phyloP scores from a whole-genome alignment of 2,113 vertebrate species.

The Puntigrus tetrazona region DNA sequence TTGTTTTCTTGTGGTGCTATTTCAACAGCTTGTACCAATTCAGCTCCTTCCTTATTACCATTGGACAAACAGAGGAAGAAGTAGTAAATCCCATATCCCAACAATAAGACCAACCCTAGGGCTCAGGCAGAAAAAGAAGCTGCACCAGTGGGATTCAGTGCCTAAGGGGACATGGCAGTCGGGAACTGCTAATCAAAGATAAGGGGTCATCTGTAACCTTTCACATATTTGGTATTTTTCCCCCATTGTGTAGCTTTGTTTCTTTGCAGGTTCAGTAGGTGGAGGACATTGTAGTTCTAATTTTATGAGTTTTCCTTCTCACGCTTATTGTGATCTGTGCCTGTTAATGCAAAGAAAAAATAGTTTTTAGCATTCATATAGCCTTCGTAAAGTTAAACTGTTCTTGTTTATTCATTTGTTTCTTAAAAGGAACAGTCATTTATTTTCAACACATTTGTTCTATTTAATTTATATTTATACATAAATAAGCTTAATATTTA shows the following conservation, averaged over 20 bases:
- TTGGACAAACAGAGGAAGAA: slow-evolving; percentile 69
- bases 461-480: background rate
- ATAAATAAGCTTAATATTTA: background rate
- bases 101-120: slow-evolving; percentile 65
- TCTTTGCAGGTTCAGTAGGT: background rate
- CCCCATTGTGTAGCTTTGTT: background rate
- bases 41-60: slow-evolving; percentile 58
- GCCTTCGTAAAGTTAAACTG: no score
- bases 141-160: background rate
- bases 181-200: background rate
- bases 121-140: slow-evolving; percentile 64
- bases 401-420: no score
- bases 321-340: background rate
- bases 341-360: background rate
- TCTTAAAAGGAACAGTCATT: no score
- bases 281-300: background rate
- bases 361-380: background rate
- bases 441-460: no score
- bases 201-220: slow-evolving; percentile 22
- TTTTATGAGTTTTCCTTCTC: background rate
- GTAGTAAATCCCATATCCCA: slow-evolving; percentile 59
- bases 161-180: background rate
- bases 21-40: slow-evolving; percentile 76
- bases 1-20: slow-evolving; percentile 66
- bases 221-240: slow-evolving; percentile 55